Percentiles rank a stretch among this genome's conserved stretches.
Evolutionary conservation across 2,797 vertebrate species (phyloP).

Genomic region (Anabacerthia variegaticeps): DNA sequence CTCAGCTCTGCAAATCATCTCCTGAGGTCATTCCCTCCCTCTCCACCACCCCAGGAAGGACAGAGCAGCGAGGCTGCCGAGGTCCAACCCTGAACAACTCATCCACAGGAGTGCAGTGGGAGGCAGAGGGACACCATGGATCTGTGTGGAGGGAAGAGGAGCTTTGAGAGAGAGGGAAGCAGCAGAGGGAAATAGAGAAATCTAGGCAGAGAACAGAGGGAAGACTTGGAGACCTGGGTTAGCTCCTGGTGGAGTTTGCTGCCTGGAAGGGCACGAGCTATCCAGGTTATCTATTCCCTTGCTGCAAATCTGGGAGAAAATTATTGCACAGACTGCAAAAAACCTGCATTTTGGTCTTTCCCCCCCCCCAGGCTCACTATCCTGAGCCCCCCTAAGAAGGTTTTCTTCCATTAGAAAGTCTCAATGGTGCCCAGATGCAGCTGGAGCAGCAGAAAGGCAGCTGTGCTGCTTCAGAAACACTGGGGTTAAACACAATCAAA

Average conservation of each 20-base stretch:
- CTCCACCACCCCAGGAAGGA: neutral
- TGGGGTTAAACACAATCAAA: slow-evolving; percentile 19
- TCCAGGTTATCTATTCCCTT: neutral
- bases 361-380: neutral
- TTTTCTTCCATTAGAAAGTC: neutral
- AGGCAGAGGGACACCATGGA: neutral
- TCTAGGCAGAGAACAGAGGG: slow-evolving; percentile 21
- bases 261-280: neutral
- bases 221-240: neutral
- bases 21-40: neutral
- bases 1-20: neutral
- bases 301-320: neutral
- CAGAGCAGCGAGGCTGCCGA: neutral
- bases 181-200: slow-evolving; percentile 2
- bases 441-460: neutral
- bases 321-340: neutral
- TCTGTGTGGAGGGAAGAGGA: neutral
- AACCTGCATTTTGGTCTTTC: neutral
- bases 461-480: neutral
- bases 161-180: slow-evolving; percentile 21
- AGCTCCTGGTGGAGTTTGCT: slow-evolving; percentile 5
- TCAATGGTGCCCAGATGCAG: neutral
- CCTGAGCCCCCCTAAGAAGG: neutral
- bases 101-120: neutral
- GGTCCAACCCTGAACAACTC: slow-evolving; percentile 2